Evolutionary conservation across 2,113 vertebrate genomes (phyloP).

Genomic region (Seriola aureovittata): DNA sequence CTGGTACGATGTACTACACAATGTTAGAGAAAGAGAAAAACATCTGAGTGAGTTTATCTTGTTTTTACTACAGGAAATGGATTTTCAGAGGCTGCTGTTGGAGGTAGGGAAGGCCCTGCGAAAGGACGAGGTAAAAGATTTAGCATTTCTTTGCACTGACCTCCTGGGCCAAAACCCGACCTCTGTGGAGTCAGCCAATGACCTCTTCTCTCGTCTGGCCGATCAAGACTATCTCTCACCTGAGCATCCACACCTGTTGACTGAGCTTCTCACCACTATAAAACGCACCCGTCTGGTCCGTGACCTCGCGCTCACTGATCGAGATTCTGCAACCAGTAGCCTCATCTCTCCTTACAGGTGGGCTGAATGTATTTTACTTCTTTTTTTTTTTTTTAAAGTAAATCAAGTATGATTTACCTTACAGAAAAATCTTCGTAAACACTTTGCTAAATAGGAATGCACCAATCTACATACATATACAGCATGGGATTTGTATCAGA

Average conservation of each 20-base stretch:
- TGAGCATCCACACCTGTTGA: constrained; percentile 66
- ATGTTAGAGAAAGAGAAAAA: neutral
- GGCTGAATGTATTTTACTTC: neutral
- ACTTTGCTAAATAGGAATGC: neutral
- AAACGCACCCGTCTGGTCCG: constrained; percentile 50
- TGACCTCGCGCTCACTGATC: neutral
- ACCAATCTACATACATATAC: neutral
- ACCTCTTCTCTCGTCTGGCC: constrained; percentile 74
- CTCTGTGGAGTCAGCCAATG: constrained; percentile 34
- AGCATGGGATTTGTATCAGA: too few species aligned
- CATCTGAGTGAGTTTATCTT: neutral
- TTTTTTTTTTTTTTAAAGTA: neutral
- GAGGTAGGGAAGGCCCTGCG: constrained; percentile 43
- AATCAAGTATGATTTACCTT: neutral
- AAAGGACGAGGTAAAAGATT: constrained; percentile 55
- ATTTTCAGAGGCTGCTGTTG: constrained; percentile 74
- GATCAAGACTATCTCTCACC: constrained; percentile 54
- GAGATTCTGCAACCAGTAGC: neutral
- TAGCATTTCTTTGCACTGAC: constrained; percentile 81
- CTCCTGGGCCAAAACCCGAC: constrained; percentile 53
- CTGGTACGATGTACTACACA: neutral
- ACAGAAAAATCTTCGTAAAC: neutral
- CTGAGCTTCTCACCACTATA: constrained; percentile 74
- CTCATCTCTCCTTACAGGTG: constrained; percentile 80
- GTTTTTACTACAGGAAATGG: constrained; percentile 52